Evolutionary conservation across 2,113 vertebrate genomes (phyloP).

Genomic region (Lepus timidus): DNA sequence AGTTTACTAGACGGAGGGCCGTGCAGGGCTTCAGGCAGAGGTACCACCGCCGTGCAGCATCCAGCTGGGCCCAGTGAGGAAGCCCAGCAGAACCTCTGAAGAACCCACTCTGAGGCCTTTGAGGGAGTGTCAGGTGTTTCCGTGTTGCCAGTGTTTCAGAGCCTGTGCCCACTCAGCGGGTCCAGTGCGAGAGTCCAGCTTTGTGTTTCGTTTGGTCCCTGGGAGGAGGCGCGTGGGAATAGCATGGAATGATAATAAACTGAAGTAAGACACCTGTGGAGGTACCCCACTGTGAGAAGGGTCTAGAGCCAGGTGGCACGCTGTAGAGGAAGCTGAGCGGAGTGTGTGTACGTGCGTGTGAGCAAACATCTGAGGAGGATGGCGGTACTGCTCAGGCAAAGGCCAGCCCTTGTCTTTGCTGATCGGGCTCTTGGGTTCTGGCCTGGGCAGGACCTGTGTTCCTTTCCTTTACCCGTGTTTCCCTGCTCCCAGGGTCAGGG

Average conservation of each 20-base stretch:
- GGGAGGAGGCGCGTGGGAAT: background rate
- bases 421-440: background rate
- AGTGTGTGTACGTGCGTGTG: accelerated
- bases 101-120: background rate
- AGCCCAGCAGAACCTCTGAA: too few species aligned
- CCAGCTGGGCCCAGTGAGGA: too few species aligned
- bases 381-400: background rate
- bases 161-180: background rate
- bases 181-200: background rate
- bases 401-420: background rate
- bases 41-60: too few species aligned
- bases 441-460: background rate
- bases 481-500: background rate
- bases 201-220: background rate
- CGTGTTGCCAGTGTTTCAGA: background rate
- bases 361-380: background rate
- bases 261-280: background rate
- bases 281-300: background rate
- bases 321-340: background rate
- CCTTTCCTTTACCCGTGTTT: background rate
- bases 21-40: too few species aligned
- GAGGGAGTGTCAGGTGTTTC: background rate
- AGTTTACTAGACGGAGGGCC: too few species aligned
- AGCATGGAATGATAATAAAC: background rate
- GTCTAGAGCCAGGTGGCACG: background rate